These are phyloP conservation scores for Scomber japonicus DNA, from an alignment of 2,113 vertebrate genomes.

Conservation along the genomic window DNA sequence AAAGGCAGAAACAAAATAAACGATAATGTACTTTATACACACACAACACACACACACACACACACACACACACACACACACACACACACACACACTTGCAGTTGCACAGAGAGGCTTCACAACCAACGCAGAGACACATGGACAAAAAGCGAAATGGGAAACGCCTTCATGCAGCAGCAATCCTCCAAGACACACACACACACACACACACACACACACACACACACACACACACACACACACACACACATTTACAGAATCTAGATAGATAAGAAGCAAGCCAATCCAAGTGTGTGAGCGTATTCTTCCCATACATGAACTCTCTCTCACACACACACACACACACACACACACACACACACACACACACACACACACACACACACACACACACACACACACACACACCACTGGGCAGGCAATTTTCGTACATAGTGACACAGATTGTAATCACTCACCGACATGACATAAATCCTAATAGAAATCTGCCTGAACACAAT, in stretches of 20 bases:
- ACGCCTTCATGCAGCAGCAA: not conserved
- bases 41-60: too few species aligned
- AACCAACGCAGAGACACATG: slow-evolving; percentile 1
- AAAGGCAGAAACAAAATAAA: slow-evolving; percentile 4
- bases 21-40: not conserved
- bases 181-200: not conserved
- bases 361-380: not conserved
- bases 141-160: not conserved
- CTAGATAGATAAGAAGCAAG: not conserved
- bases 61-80: too few species aligned
- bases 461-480: slow-evolving; percentile 51
- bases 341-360: not conserved
- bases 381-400: slow-evolving; percentile 5
- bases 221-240: not conserved
- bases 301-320: slow-evolving; percentile 9
- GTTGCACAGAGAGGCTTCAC: not conserved
- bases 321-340: not conserved
- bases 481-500: slow-evolving; percentile 29
- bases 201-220: not conserved
- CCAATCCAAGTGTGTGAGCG: not conserved
- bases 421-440: slow-evolving; percentile 29
- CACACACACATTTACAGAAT: not conserved
- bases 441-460: slow-evolving; percentile 49
- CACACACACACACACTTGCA: too few species aligned
- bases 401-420: slow-evolving; percentile 30